Evolutionary conservation across 2,113 vertebrate species (phyloP).

Genomic region (Axis porcinus): DNA sequence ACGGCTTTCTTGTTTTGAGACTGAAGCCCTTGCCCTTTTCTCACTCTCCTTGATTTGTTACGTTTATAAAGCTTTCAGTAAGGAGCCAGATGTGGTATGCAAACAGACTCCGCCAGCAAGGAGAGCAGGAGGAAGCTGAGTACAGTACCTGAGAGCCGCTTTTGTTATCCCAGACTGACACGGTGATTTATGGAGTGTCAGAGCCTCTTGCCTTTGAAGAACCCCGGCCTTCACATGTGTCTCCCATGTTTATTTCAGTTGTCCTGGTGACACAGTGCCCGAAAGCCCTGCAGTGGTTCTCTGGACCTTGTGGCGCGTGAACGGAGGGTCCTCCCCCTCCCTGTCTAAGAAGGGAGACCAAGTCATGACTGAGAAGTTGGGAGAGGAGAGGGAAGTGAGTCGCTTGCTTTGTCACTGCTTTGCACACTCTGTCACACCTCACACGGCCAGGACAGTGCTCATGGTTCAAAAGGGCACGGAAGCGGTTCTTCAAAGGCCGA

Average conservation of each 20-base stretch:
- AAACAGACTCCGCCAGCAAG: conserved; percentile 63
- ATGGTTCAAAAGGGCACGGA: conserved; percentile 48
- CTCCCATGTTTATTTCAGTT: conserved; percentile 76
- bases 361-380: conserved; percentile 71
- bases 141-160: conserved; percentile 64
- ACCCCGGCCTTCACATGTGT: conserved; percentile 77
- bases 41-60: conserved; percentile 55
- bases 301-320: conserved; percentile 64
- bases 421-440: conserved; percentile 69
- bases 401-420: conserved; percentile 69
- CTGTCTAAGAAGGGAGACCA: conserved; percentile 56
- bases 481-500: conserved; percentile 40
- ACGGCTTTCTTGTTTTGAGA: conserved; percentile 29
- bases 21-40: conserved; percentile 27
- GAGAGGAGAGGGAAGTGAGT: conserved; percentile 60
- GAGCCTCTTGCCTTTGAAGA: conserved; percentile 75
- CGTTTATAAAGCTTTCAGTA: conserved; percentile 73
- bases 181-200: conserved; percentile 79
- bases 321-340: not conserved
- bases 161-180: conserved; percentile 72
- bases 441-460: conserved; percentile 9
- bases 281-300: conserved; percentile 67
- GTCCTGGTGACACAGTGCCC: conserved; percentile 71
- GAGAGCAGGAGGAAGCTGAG: conserved; percentile 40
- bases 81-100: conserved; percentile 75